Conservation (phyloP, 2,888 invertebrate species). For the Pristionchus arcanus region DNA sequence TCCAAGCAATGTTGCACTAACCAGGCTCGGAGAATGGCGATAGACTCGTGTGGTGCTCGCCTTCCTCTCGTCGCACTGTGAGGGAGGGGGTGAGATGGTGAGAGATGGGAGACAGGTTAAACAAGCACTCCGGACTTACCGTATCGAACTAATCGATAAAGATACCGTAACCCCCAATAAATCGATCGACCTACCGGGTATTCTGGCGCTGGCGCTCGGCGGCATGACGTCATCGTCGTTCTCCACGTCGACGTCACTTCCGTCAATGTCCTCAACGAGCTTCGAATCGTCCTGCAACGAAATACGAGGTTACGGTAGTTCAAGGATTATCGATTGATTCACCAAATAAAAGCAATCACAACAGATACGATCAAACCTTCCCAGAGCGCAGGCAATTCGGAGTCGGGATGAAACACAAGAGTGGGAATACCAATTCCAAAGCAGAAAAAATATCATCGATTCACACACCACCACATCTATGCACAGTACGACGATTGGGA, state of each 20-base stretch:
- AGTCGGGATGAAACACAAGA: not conserved
- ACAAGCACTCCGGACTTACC: not conserved
- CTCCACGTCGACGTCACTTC: constrained; percentile 47
- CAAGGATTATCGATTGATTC: not conserved
- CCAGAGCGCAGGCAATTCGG: constrained; percentile 1
- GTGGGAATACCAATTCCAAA: not conserved
- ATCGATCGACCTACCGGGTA: constrained; percentile 6
- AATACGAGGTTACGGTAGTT: not conserved
- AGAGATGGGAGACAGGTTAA: not conserved
- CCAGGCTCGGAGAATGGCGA: constrained; percentile 22
- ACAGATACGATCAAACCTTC: not conserved
- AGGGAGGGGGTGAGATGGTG: not conserved
- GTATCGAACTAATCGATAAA: not conserved
- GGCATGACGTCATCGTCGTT: not conserved
- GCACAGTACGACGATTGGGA: constrained; percentile 21
- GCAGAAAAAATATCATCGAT: not conserved
- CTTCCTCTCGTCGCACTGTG: not conserved
- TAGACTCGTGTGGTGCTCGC: constrained; percentile 17
- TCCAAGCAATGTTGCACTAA: not conserved
- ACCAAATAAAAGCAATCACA: not conserved
- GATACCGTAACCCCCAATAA: not conserved
- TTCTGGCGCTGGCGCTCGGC: not conserved
- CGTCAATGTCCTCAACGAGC: constrained; percentile 40
- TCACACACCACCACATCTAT: not conserved
- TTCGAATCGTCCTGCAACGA: constrained; percentile 49